Conservation (phyloP, 2,113 vertebrate species). For the Micromys minutus region DNA sequence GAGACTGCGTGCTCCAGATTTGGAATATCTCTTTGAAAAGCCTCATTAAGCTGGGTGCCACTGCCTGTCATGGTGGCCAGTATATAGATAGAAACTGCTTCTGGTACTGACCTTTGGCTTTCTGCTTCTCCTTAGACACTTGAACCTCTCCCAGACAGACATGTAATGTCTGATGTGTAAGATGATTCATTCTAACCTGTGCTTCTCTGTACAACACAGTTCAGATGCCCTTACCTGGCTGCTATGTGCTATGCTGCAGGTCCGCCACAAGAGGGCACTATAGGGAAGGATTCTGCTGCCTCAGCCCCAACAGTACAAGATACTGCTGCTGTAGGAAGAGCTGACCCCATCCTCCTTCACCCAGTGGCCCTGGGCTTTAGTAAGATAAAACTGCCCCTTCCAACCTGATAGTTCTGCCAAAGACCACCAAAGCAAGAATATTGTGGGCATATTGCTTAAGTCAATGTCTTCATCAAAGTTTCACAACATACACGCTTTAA, state of each 20-base stretch:
- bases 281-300: fast-evolving
- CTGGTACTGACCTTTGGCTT: not conserved
- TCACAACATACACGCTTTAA: not conserved
- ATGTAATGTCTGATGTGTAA: too few relatives aligned
- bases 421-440: not conserved
- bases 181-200: not conserved
- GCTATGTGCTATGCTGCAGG: not conserved
- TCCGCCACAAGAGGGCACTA: slow-evolving; percentile 62
- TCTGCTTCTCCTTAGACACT: not conserved
- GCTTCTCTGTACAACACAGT: not conserved
- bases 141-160: not conserved
- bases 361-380: not conserved
- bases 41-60: not conserved
- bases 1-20: slow-evolving; percentile 86
- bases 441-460: fast-evolving
- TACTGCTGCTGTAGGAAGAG: not conserved
- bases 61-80: fast-evolving
- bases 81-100: not conserved
- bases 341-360: not conserved
- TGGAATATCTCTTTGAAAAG: slow-evolving; percentile 87
- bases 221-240: not conserved
- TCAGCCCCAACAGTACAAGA: not conserved
- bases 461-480: not conserved
- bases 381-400: not conserved
- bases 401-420: not conserved